Evolutionary conservation across 2,113 vertebrate genomes (phyloP).

Genomic region (Acanthochromis polyacanthus): DNA sequence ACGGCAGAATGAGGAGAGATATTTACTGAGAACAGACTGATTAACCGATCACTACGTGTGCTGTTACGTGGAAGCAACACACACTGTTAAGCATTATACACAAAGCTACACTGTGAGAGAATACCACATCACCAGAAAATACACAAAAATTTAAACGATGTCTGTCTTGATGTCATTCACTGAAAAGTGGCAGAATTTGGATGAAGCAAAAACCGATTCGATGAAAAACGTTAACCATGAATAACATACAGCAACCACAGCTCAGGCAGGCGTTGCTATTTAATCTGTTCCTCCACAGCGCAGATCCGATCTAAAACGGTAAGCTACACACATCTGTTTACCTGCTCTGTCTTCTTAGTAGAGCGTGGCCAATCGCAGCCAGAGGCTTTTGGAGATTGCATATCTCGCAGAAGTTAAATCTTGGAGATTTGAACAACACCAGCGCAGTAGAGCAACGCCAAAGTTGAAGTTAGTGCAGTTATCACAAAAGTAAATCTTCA

Average conservation of each 20-base stretch:
- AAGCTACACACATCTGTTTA: conserved; percentile 58
- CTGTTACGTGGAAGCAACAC: neutral
- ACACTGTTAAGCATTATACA: neutral
- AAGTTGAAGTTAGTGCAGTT: neutral
- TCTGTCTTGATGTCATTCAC: too few relatives aligned
- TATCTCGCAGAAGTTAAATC: conserved; percentile 31
- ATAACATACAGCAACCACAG: conserved; percentile 2
- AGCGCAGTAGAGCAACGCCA: neutral
- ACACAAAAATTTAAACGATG: neutral
- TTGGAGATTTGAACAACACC: conserved; percentile 36
- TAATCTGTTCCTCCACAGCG: conserved; percentile 23
- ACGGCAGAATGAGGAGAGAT: conserved; percentile 34
- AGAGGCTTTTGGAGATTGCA: conserved; percentile 39
- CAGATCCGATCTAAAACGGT: conserved; percentile 60
- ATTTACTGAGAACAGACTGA: conserved; percentile 54
- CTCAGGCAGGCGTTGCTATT: conserved; percentile 15
- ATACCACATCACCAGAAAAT: neutral
- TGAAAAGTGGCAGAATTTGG: neutral
- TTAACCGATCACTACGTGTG: conserved; percentile 52
- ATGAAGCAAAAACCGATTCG: neutral
- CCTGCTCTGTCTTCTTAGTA: conserved; percentile 44
- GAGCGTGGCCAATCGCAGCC: conserved; percentile 58
- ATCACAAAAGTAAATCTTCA: conserved; percentile 12
- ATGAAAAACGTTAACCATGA: neutral
- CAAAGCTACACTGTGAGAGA: neutral